Evolutionary conservation across 2,797 vertebrate genomes (phyloP), one percentile per base, ranked within the genome.

Genomic region (Karalla daura): DNA sequence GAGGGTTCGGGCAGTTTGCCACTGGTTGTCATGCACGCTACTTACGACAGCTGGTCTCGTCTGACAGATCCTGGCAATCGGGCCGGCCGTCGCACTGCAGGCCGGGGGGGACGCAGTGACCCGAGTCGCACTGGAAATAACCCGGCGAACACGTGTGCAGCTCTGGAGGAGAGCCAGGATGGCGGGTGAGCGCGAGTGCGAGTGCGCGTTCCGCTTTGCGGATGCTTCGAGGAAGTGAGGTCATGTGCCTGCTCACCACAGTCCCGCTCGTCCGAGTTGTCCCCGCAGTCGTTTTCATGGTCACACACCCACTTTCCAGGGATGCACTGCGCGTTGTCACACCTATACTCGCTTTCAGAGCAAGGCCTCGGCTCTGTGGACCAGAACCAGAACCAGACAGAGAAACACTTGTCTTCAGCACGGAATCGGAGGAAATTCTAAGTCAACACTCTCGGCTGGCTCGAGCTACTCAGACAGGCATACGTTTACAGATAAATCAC

Each of bases 11-110:
- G 39, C 7, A 37, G 46, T 8, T 35, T 39, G 32, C 55, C 35
- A 37, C 36, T 21, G 8, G 11, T 39, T 67, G 64, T 51, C 1
- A 28, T 36, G 25, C 20, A 32, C 65, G 76, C 65, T 21, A 87
- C 92, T 90, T 56, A 93, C 92, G 92, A 72, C 92, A 93, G 56
- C 52, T 84, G 74, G 79, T 89, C 82, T 93, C 92, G 6, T 93
- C 92, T n/a, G 91, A 86, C 65, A 91, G 67, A 75, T 93, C 92
- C 36, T 67, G 67, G 68, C 92, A 93, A 59, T 93, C 90, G 1
- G 81, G 8, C 1, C 64, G 70, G 47, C 90, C 91, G 1, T 93
- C 90, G 46, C 92, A 93, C 67, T 83, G 65, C 55, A 91, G 81
- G 24, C 58, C 68, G 10, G 64, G 62, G 0, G 90, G 89, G 69